Base-by-base conservation (phyloP, 2,113 vertebrate species). In the Sebastes schlegelii region DNA sequence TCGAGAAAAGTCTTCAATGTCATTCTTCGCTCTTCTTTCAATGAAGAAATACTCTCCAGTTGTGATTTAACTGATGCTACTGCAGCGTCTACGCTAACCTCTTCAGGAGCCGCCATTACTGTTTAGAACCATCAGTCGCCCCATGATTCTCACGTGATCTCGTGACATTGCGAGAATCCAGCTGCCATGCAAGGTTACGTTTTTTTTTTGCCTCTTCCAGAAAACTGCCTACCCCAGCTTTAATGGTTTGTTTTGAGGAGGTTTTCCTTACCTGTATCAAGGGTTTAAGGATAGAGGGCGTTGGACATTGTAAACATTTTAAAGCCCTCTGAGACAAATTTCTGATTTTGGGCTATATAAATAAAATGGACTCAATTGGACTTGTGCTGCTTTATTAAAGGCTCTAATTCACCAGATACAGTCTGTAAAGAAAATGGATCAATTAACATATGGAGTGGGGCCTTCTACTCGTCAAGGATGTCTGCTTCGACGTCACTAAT, bases 271-370 rank as follows among this genome's bases (percentile, higher is more conserved):
- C 17, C 12, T 10, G 0, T 61, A 64, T 46, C 2, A 3, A 68
- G 14, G 43, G 4, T 12, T 40, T 17, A 12, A 17, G 13, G 51
- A 46, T 6, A 34, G 14, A 54, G 12, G 19, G 14, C 17, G 57
- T 21, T 1, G 0, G 19, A 62, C 21, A 14, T 2, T 77, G 26
- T 9, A 43, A 6, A 10, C 52, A 60, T 55, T 54, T 12, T 54
- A 49, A 80, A 83, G 49, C 42, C 65, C 52, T 23, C 10, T 64
- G 43, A 66, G 23, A 52, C 34, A 19, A 26, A 13, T 65, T 14
- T 48, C 51, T 3, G 11, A 51, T 63, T 57, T 61, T 5, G 12
- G 1, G 9, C 19, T 2, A 1, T 19, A 34, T 34, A 11, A 55
- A 66, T 75, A 62, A 62, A 83, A 55, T 3, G 9, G 8, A 54